Evolutionary conservation across 2,113 vertebrate species (phyloP).

Genomic region (Brachyhypopomus gauderio): DNA sequence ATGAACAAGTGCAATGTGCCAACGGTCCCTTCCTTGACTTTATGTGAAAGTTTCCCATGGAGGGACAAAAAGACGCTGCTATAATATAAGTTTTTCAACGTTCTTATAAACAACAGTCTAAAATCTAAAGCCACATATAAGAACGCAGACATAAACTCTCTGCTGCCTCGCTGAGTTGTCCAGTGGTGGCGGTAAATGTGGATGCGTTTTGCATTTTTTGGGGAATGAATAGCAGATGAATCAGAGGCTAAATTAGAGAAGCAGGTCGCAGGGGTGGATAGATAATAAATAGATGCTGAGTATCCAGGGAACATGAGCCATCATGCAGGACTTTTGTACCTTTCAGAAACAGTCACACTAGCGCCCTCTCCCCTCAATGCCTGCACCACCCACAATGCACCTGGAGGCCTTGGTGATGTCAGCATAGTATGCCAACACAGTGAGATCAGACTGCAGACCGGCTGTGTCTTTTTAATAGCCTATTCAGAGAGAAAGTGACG

Average conservation of each 20-base stretch:
- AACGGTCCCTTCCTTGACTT: background rate
- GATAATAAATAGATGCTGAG: constrained; percentile 82
- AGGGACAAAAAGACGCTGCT: too few species aligned
- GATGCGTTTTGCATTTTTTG: constrained; percentile 81
- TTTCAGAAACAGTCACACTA: constrained; percentile 63
- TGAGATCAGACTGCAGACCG: constrained; percentile 51
- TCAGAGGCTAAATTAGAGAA: constrained; percentile 92
- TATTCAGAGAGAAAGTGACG: constrained; percentile 70
- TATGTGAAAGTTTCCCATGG: background rate
- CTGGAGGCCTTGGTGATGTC: constrained; percentile 58
- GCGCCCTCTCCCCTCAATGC: constrained; percentile 43
- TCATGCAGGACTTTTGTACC: constrained; percentile 69
- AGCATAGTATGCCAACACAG: constrained; percentile 57
- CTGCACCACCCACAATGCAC: constrained; percentile 51
- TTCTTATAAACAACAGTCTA: too few species aligned
- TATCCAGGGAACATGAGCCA: constrained; percentile 77
- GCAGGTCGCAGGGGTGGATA: constrained; percentile 74
- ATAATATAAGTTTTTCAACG: too few species aligned
- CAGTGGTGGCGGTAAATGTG: constrained; percentile 78
- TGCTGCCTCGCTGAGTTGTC: constrained; percentile 53
- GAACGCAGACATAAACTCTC: constrained; percentile 26
- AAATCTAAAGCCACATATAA: constrained; percentile 20
- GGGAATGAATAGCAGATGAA: constrained; percentile 86
- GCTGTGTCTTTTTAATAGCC: constrained; percentile 60
- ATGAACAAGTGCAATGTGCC: background rate